These are phyloP conservation scores for Gymnoscelis rufifasciata DNA, from an alignment of 2,888 invertebrate genomes.

Conservation along the genomic window DNA sequence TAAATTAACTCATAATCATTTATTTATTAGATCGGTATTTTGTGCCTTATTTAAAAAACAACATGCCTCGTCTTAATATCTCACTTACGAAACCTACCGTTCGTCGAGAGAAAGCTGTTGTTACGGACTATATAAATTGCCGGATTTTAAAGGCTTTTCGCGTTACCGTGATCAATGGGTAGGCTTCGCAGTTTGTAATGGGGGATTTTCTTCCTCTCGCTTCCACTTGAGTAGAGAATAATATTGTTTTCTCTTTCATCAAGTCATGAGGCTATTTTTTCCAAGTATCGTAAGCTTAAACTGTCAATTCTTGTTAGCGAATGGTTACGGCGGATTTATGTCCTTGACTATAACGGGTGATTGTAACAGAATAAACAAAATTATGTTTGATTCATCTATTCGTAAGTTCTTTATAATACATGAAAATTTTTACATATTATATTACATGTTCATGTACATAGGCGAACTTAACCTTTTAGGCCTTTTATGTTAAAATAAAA, in stretches of 20 bases:
- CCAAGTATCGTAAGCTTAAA: conserved; percentile 46
- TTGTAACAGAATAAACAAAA: conserved; percentile 13
- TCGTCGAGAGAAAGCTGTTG: conserved; percentile 50
- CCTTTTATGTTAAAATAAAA: too few relatives aligned
- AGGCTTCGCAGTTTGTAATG: conserved; percentile 68
- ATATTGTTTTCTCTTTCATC: conserved; percentile 39
- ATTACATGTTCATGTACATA: too few relatives aligned
- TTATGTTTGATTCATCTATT: too few relatives aligned
- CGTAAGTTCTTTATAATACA: too few relatives aligned
- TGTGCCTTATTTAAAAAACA: neutral
- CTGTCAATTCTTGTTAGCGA: conserved; percentile 64
- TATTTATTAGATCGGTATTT: too few relatives aligned
- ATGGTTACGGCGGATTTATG: conserved; percentile 42
- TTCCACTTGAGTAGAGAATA: conserved; percentile 30
- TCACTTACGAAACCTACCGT: conserved; percentile 26
- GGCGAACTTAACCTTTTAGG: too few relatives aligned
- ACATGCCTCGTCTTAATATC: neutral
- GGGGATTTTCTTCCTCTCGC: conserved; percentile 51
- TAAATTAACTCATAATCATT: too few relatives aligned
- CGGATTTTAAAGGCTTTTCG: conserved; percentile 72
- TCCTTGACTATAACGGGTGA: conserved; percentile 21
- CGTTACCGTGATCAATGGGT: conserved; percentile 71
- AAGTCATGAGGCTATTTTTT: conserved; percentile 46
- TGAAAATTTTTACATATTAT: too few relatives aligned
- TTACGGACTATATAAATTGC: conserved; percentile 67